Evolutionary conservation across 2,113 vertebrate genomes (phyloP), one percentile per base, ranked within the genome.

Genomic region (Alligator sinensis): DNA sequence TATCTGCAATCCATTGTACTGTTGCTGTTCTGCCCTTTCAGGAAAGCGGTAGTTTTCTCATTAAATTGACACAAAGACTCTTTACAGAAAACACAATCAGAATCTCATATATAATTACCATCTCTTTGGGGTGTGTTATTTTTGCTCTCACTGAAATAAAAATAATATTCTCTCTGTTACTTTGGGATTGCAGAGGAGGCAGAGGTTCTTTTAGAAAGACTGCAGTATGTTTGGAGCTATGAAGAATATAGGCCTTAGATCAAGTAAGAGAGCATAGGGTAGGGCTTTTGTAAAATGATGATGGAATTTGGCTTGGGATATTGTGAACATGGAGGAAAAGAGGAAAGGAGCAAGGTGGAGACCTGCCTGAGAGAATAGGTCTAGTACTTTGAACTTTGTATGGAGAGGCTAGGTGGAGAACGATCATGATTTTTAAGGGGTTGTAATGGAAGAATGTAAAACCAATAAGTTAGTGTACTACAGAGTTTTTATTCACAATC

Each of bases 401-500:
- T 82, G 54, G 59, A 25, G 27, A 19, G n/a, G 92, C 89, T 84
- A 62, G 72, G 75, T 1, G 2, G 64, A 86, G 78, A 84, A 57
- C 2, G 1, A 54, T 82, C 64, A 10, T 84, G 64, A 68, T 74
- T 86, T 79, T 61, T 70, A 79, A 17, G 63, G 59, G 38, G 25
- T 18, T 57, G 38, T 47, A 47, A 30, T 85, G 93, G n/a, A 76
- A 82, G 89, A 72, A 84, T 83, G 64, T 84, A 79, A 47, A 70
- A 58, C 77, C 92, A 64, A 87, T 74, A 12, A 89, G 85, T 54
- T 82, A 60, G 74, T 81, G 3, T 15, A 77, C 89, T 68, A 60
- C 54, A 91, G 90, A 87, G 58, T 82, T 83, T 80, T 70, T 64
- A 87, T 92, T 82, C 64, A 91, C 77, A 90, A 63, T 85, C 83